These are phyloP conservation scores for Cryptotis parvus DNA, from an alignment of 2,113 vertebrate species.

Conservation along the genomic window DNA sequence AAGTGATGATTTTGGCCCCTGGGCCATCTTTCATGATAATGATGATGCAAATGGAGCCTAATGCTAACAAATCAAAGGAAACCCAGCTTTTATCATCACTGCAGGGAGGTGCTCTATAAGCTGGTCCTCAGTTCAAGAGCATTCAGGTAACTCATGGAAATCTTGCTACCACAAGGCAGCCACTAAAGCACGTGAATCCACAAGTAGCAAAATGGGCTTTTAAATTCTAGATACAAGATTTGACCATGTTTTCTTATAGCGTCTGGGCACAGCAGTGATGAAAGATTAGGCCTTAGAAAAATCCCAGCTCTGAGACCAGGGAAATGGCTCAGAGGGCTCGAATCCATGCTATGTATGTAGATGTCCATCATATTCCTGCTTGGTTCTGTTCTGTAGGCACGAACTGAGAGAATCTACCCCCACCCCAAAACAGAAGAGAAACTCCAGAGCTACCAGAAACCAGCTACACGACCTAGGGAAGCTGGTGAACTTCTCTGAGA, in stretches of 20 bases:
- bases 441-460: background rate
- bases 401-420: too few relatives aligned
- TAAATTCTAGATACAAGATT: background rate
- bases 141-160: background rate
- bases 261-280: background rate
- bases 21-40: background rate
- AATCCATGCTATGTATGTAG: too few relatives aligned
- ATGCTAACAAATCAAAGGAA: conserved; percentile 38
- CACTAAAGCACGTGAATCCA: background rate
- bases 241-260: rapidly evolving
- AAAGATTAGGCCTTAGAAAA: background rate
- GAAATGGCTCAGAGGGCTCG: too few relatives aligned
- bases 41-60: background rate
- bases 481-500: too few relatives aligned
- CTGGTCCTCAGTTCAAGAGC: conserved; percentile 7
- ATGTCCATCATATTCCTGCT: too few relatives aligned
- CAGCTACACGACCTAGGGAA: background rate
- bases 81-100: background rate
- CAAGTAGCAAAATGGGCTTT: background rate
- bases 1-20: background rate
- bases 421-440: too few relatives aligned
- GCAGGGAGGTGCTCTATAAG: background rate
- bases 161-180: background rate
- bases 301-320: background rate
- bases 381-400: too few relatives aligned